These are phyloP conservation scores for Callopanchax toddi DNA, from an alignment of 2,113 vertebrate genomes.

Conservation along the genomic window DNA sequence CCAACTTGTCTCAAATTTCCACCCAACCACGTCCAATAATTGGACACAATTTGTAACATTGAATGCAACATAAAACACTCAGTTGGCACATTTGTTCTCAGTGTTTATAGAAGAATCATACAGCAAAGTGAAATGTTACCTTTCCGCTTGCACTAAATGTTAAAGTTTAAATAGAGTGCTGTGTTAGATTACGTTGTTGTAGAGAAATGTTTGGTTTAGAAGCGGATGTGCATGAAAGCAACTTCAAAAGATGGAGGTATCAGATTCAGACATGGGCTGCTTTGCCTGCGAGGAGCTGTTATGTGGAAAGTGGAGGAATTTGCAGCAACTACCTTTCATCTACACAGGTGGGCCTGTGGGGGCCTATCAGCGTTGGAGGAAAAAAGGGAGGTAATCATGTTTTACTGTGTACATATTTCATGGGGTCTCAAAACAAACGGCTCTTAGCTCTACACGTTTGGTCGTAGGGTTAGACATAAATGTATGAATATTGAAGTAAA, in stretches of 20 bases:
- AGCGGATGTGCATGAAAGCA: conserved; percentile 58
- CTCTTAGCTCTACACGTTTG: neutral
- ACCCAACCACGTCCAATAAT: too few relatives aligned
- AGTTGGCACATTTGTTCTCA: neutral
- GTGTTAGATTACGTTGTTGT: neutral
- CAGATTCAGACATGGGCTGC: conserved; percentile 79
- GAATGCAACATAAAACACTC: too few relatives aligned
- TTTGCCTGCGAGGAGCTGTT: conserved; percentile 72
- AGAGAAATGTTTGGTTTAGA: conserved; percentile 36
- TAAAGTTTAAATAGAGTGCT: conserved; percentile 1
- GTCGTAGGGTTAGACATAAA: neutral
- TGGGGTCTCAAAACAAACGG: neutral
- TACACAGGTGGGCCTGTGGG: conserved; percentile 78
- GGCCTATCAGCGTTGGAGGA: conserved; percentile 1
- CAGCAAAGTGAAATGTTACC: neutral
- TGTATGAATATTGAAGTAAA: neutral
- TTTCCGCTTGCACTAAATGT: neutral
- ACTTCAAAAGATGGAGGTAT: conserved; percentile 79
- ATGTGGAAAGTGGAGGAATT: conserved; percentile 80
- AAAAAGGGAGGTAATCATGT: neutral
- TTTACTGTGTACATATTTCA: neutral
- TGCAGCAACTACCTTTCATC: conserved; percentile 82
- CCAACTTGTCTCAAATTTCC: too few relatives aligned
- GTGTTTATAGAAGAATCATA: too few relatives aligned
- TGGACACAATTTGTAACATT: too few relatives aligned